Conservation (phyloP, 2,113 vertebrate genomes). For the Donacobius atricapilla region DNA sequence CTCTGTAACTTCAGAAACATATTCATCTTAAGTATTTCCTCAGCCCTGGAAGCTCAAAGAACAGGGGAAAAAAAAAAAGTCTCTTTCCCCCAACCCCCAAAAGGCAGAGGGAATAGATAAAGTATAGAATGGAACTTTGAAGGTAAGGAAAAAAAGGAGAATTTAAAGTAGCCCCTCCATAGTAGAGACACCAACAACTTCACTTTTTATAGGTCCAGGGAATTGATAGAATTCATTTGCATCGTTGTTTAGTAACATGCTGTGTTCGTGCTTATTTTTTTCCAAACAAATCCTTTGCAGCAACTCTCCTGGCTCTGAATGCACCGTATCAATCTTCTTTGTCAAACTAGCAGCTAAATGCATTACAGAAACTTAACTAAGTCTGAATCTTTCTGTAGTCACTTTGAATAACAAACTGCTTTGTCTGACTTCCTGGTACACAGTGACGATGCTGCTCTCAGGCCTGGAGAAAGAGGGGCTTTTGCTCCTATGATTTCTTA, state of each 20-base stretch:
- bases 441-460: background rate
- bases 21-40: background rate
- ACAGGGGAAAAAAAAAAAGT: background rate
- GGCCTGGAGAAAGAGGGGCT: background rate
- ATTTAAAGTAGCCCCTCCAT: background rate
- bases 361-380: background rate
- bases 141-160: background rate
- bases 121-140: background rate
- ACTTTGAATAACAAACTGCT: background rate
- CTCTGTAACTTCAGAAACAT: background rate
- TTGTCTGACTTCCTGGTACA: background rate
- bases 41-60: background rate
- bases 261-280: background rate
- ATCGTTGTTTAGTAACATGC: background rate
- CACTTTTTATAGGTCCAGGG: background rate
- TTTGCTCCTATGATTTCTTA: background rate
- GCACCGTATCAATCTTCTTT: background rate
- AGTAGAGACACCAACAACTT: background rate
- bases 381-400: background rate
- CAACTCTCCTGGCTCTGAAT: background rate
- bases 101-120: background rate
- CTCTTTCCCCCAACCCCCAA: fast-evolving
- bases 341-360: background rate
- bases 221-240: background rate
- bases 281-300: background rate